These are phyloP conservation scores for Murina feae DNA, from an alignment of 2,113 vertebrate species.

Conservation along the genomic window DNA sequence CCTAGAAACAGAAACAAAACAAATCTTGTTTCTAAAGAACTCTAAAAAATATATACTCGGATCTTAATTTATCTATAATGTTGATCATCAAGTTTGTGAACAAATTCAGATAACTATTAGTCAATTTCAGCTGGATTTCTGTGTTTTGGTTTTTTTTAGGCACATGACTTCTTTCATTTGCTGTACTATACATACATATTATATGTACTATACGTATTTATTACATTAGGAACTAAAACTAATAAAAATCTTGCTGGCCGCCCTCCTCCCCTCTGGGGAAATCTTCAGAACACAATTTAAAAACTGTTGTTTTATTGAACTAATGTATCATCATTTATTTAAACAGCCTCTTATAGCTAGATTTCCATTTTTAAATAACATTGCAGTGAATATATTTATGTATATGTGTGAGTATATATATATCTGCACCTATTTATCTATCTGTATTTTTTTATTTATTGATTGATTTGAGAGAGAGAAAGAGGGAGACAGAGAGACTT, in stretches of 20 bases:
- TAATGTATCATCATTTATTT: background rate
- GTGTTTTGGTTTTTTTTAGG: background rate
- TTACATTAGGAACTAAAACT: conserved; percentile 16
- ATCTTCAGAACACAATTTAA: background rate
- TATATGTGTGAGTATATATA: background rate
- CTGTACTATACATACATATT: background rate
- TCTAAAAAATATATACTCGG: background rate
- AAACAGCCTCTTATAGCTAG: background rate
- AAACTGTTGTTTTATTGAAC: background rate
- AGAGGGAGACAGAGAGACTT: background rate
- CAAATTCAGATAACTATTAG: background rate
- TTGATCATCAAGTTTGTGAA: background rate
- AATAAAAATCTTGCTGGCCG: background rate
- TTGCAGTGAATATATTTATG: background rate
- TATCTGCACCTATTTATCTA: background rate
- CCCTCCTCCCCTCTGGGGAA: no score
- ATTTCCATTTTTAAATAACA: background rate
- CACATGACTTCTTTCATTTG: background rate
- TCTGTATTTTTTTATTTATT: background rate
- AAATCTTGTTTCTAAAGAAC: conserved; percentile 10
- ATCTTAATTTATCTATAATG: background rate
- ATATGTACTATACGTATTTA: background rate
- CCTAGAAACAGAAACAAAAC: conserved; percentile 75
- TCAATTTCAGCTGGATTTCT: background rate
- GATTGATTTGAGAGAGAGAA: background rate